Conservation (phyloP, 2,797 vertebrate genomes). For the Podargus strigoides region DNA sequence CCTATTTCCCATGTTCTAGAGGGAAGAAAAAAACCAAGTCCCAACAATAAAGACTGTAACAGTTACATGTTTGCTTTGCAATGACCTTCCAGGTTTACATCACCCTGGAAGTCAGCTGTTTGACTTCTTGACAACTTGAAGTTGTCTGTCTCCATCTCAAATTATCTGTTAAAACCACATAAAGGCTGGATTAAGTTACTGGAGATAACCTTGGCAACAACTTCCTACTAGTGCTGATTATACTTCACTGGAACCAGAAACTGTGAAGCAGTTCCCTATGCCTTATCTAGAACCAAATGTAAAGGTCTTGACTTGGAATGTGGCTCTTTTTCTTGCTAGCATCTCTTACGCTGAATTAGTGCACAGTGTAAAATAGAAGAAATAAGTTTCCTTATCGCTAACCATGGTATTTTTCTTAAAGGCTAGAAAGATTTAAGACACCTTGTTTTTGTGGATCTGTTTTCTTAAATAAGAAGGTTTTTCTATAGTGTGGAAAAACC, state of each 20-base stretch:
- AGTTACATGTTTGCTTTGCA: neutral
- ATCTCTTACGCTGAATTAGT: neutral
- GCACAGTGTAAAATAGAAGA: neutral
- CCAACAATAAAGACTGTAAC: neutral
- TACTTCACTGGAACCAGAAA: neutral
- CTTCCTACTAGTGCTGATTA: neutral
- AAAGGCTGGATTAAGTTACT: conserved; percentile 3
- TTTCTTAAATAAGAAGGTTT: neutral
- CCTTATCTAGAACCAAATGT: neutral
- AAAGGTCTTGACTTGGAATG: neutral
- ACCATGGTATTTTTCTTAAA: neutral
- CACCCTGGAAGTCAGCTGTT: neutral
- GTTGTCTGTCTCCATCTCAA: conserved; percentile 12
- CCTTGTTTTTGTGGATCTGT: neutral
- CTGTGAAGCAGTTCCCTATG: neutral
- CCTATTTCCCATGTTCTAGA: neutral
- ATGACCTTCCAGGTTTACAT: neutral
- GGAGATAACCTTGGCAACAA: neutral
- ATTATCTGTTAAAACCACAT: conserved; percentile 27
- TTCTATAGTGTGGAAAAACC: neutral
- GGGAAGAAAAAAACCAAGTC: neutral
- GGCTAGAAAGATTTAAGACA: neutral
- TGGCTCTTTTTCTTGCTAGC: neutral
- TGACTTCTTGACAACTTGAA: neutral
- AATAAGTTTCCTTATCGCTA: neutral